Conservation (phyloP, 1,140 invertebrate genomes). For the Heliconius nattereri region DNA sequence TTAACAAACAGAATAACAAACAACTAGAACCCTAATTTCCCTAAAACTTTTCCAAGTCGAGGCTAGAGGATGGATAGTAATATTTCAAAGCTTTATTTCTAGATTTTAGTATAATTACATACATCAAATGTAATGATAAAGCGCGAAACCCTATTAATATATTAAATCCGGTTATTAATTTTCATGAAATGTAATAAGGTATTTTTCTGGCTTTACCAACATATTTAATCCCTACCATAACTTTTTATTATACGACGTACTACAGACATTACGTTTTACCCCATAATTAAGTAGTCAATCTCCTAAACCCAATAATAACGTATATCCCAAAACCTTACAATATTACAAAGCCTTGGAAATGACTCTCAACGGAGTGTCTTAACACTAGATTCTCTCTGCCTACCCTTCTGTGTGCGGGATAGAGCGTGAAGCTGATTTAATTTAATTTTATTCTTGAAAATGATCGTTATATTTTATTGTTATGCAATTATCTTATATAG, state of each 20-base stretch:
- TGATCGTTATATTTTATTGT: neutral
- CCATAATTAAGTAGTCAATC: constrained; percentile 33
- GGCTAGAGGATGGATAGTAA: too few relatives aligned
- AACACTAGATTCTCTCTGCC: too few relatives aligned
- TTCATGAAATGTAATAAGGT: constrained; percentile 29
- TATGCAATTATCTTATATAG: constrained; percentile 23
- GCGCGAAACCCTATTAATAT: neutral
- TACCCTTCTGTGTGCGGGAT: too few relatives aligned
- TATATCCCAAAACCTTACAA: constrained; percentile 23
- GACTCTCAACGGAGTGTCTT: too few relatives aligned
- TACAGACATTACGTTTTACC: constrained; percentile 34
- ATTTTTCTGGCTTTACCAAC: constrained; percentile 22
- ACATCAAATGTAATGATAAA: neutral
- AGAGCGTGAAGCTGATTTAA: too few relatives aligned
- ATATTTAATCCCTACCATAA: constrained; percentile 35
- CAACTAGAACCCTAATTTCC: neutral
- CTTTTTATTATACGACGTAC: constrained; percentile 35
- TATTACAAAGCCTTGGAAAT: constrained; percentile 30
- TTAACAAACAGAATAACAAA: neutral
- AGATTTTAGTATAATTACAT: neutral
- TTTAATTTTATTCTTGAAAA: constrained; percentile 8
- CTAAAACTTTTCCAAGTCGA: constrained; percentile 1
- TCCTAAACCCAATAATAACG: constrained; percentile 22
- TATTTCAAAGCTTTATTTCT: too few relatives aligned
- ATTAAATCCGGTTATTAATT: constrained; percentile 18